These are phyloP conservation scores for Macroramphosus scolopax DNA, from an alignment of 2,797 vertebrate genomes.

Conservation along the genomic window DNA sequence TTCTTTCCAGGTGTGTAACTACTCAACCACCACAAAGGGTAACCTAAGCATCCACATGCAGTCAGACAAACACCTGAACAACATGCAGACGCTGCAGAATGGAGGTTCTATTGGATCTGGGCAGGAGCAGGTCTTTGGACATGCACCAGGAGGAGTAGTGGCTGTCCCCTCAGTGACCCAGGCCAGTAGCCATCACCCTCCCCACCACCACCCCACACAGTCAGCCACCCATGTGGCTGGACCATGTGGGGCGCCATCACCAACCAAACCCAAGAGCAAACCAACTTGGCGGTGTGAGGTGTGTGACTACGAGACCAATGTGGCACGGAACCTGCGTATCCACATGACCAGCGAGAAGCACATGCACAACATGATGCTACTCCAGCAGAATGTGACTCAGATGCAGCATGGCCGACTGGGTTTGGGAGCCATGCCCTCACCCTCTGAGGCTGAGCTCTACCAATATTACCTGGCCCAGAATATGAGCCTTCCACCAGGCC, in stretches of 20 bases:
- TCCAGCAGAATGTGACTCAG: constrained; percentile 97
- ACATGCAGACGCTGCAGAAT: constrained; percentile 99
- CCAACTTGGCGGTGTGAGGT: constrained; percentile 99
- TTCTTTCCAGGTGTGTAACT: constrained; percentile 88
- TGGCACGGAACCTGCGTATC: constrained; percentile 96
- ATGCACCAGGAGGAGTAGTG: constrained; percentile 85
- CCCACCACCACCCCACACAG: constrained; percentile 80
- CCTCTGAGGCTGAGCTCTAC: constrained; percentile 96
- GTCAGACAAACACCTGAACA: constrained; percentile 99
- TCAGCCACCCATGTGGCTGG: constrained; percentile 85
- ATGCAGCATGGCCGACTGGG: constrained; percentile 92
- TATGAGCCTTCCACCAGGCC: constrained; percentile 90
- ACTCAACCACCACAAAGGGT: constrained; percentile 99
- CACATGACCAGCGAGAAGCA: constrained; percentile 99
- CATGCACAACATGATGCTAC: constrained; percentile 99
- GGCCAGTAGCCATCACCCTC: constrained; percentile 78
- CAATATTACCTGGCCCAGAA: constrained; percentile 99
- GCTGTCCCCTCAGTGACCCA: constrained; percentile 83
- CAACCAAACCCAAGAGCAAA: constrained; percentile 98
- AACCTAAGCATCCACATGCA: constrained; percentile 99
- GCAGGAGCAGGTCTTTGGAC: constrained; percentile 93
- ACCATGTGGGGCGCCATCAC: constrained; percentile 91
- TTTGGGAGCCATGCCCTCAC: constrained; percentile 90
- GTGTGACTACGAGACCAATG: constrained; percentile 99
- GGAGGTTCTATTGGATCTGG: constrained; percentile 82